Base-by-base conservation (phyloP, 30 jellyfish, hydroid and myxozoan genomes). In the Aurelia aurita region DNA sequence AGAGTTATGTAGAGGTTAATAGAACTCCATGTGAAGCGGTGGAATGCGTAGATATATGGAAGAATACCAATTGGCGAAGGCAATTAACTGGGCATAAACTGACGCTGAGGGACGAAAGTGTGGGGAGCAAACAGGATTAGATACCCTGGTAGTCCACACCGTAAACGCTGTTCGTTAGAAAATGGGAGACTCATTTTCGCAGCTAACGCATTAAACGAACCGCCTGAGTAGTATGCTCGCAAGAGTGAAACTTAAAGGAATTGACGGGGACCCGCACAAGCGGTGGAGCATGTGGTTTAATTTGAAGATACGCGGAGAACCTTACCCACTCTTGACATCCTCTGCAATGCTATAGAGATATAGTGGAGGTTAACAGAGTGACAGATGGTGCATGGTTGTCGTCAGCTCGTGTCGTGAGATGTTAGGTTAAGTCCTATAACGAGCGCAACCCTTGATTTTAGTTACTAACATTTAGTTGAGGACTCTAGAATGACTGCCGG, bases 221-320 rank as follows among this genome's bases (percentile, higher is more conserved):
- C 85, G 86, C 88, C 88, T 76, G 88, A 64, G 88, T 64, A 76
- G 88, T 76, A 76, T 39, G 85, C 64, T 23, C 88, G 88, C 88
- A 76, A 76, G 88, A 23, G 59, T 76, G 27, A 76, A 76, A 76
- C 88, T 76, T 64, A 76, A 76, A 76, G 86, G 88, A 76, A 76
- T 76, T 76, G 88, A 76, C 88, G 88, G 88, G 88, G 87, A 35
- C 88, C 88, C 88, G 88, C 88, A 76, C 88, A 76, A 76, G 88
- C 88, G 85, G 88, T 76, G 88, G 88, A 76, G 88, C 88, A 76
- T 76, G 88, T 76, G 88, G 88, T 76, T 76, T 76, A 76, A 76
- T 76, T 76, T 63, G 88, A 76, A 12, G 88, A 64, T 8, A 76
- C 88, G 88, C 88, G 88, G 20, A 76, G 88, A 76, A 76, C 88